These are phyloP conservation scores for Microcebus tavaratra DNA, from an alignment of 2,113 vertebrate species.

Conservation along the genomic window DNA sequence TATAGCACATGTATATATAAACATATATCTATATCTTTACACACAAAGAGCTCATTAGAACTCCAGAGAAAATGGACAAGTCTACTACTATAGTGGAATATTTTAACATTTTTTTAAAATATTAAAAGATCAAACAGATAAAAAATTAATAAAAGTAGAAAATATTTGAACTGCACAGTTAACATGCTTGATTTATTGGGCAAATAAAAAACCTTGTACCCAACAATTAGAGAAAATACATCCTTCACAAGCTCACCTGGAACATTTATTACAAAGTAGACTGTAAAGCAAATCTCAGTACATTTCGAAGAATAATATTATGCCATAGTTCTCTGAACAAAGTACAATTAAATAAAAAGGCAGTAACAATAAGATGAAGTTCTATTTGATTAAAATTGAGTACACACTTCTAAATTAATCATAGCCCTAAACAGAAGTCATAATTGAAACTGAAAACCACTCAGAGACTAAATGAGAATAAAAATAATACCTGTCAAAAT, in stretches of 20 bases:
- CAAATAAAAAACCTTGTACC: background rate
- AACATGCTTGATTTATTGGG: background rate
- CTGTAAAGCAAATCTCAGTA: background rate
- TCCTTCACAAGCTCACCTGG: background rate
- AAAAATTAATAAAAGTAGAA: background rate
- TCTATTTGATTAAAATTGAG: conserved; percentile 4
- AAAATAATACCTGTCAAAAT: conserved; percentile 23
- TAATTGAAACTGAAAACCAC: conserved; percentile 49
- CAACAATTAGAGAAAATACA: background rate
- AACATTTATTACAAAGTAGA: background rate
- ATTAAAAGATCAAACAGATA: background rate
- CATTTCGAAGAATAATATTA: background rate
- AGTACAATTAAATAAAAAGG: conserved; percentile 4
- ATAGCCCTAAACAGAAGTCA: conserved; percentile 8
- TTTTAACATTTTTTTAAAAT: background rate
- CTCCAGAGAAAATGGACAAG: background rate
- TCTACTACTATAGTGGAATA: background rate
- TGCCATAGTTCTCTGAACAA: background rate
- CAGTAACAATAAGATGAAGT: background rate
- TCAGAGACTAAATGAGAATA: conserved; percentile 38
- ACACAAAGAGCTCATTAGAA: background rate
- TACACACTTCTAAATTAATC: background rate
- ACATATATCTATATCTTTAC: background rate
- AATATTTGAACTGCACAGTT: background rate
- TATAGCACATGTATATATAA: background rate